phyloP scores from a whole-genome alignment of 2,797 vertebrate species.

The Brachyrhaphis roseni region DNA sequence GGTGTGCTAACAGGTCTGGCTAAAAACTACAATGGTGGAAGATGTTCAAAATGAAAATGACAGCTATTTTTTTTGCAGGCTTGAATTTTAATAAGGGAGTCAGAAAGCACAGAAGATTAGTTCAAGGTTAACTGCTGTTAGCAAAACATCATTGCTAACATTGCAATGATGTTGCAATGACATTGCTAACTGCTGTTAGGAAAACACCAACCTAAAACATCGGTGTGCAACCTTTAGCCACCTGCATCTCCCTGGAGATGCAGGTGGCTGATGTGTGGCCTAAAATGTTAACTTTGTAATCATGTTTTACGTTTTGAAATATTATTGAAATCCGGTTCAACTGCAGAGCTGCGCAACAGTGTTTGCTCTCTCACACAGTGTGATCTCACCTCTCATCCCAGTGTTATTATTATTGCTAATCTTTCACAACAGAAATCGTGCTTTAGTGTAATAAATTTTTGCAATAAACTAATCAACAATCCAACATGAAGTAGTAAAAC shows the following conservation, averaged over 20 bases:
- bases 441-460: too few relatives aligned
- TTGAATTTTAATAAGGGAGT: not conserved
- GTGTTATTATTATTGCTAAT: too few relatives aligned
- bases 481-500: not conserved
- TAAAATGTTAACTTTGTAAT: not conserved
- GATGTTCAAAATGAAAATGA: not conserved
- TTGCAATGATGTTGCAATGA: too few relatives aligned
- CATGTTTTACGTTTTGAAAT: not conserved
- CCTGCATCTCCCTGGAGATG: too few relatives aligned
- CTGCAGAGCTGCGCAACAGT: not conserved
- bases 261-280: not conserved
- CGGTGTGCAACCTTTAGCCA: too few relatives aligned
- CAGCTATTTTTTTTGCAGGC: not conserved
- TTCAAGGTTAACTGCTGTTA: not conserved
- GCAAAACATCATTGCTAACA: not conserved
- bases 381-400: too few relatives aligned
- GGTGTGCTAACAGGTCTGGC: not conserved
- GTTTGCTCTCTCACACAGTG: not conserved
- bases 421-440: too few relatives aligned
- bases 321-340: not conserved
- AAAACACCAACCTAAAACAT: not conserved
- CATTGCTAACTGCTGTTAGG: not conserved
- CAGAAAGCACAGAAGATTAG: not conserved
- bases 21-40: not conserved
- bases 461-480: too few relatives aligned